Percentiles rank a stretch among this genome's conserved stretches.
Evolutionary conservation across 2,113 vertebrate species (phyloP).

Genomic region (Dinomys branickii): DNA sequence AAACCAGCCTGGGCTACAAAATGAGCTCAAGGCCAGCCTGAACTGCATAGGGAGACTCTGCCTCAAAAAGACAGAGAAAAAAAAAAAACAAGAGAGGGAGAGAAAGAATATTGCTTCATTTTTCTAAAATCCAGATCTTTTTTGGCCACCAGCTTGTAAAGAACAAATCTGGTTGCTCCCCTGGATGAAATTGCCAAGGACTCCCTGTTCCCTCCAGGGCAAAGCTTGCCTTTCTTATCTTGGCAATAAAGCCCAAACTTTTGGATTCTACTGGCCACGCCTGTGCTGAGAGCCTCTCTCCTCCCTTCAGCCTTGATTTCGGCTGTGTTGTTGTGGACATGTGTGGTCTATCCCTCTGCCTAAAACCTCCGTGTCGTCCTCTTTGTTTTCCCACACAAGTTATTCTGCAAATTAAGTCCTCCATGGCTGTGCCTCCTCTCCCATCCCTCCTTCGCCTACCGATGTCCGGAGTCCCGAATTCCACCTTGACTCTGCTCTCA

Average conservation of each 20-base stretch:
- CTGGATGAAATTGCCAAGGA: not conserved
- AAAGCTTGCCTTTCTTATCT: not conserved
- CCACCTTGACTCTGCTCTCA: not conserved
- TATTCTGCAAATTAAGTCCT: not conserved
- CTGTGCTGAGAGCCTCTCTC: not conserved
- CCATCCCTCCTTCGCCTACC: not conserved
- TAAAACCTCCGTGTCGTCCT: not conserved
- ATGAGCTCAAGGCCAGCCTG: too few relatives aligned
- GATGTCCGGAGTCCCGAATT: not conserved
- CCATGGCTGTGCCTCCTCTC: not conserved
- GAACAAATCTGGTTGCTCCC: not conserved
- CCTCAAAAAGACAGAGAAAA: too few relatives aligned
- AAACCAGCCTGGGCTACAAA: too few relatives aligned
- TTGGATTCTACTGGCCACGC: too few relatives aligned
- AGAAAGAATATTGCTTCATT: too few relatives aligned
- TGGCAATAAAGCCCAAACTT: not conserved
- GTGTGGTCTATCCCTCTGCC: not conserved
- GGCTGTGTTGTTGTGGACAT: not conserved
- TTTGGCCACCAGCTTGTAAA: conserved; percentile 18
- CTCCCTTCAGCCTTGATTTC: not conserved
- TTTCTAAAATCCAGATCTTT: conserved; percentile 15
- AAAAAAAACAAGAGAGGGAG: too few relatives aligned
- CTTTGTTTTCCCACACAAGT: conserved; percentile 7
- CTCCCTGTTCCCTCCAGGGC: not conserved
- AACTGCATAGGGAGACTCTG: too few relatives aligned